phyloP scores from a whole-genome alignment of 2,113 vertebrate species.

The Lepisosteus oculatus region DNA sequence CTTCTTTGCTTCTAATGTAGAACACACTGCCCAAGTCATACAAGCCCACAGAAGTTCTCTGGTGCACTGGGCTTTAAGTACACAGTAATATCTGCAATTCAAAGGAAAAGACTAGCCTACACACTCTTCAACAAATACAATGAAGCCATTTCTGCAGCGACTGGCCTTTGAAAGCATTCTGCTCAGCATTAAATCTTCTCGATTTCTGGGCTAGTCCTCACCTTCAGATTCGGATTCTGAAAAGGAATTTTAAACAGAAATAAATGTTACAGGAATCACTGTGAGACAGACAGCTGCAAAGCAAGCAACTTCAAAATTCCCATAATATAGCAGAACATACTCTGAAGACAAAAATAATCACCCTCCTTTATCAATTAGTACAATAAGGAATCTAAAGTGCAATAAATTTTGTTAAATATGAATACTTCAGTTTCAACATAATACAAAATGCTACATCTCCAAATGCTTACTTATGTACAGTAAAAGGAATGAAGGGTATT shows the following conservation, averaged over 20 bases:
- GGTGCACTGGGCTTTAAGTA: conserved; percentile 63
- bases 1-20: conserved; percentile 59
- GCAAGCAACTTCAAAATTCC: neutral
- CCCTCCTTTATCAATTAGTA: too few species aligned
- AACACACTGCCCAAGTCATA: conserved; percentile 59
- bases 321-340: too few species aligned
- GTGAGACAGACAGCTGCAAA: neutral
- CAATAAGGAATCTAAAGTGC: too few species aligned
- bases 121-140: conserved; percentile 62
- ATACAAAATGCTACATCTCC: too few species aligned
- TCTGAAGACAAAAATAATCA: too few species aligned
- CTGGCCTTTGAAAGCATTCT: conserved; percentile 10
- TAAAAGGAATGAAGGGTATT: too few species aligned
- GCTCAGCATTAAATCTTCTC: conserved; percentile 3
- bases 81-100: conserved; percentile 59
- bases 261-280: neutral
- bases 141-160: conserved; percentile 39
- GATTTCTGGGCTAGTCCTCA: conserved; percentile 63
- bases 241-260: conserved; percentile 36
- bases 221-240: conserved; percentile 86
- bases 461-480: too few species aligned
- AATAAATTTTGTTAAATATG: too few species aligned
- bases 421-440: too few species aligned
- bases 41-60: conserved; percentile 62
- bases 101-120: conserved; percentile 63